These are phyloP conservation scores for Oncorhynchus kisutch DNA, from an alignment of 2,113 vertebrate genomes.

Conservation along the genomic window DNA sequence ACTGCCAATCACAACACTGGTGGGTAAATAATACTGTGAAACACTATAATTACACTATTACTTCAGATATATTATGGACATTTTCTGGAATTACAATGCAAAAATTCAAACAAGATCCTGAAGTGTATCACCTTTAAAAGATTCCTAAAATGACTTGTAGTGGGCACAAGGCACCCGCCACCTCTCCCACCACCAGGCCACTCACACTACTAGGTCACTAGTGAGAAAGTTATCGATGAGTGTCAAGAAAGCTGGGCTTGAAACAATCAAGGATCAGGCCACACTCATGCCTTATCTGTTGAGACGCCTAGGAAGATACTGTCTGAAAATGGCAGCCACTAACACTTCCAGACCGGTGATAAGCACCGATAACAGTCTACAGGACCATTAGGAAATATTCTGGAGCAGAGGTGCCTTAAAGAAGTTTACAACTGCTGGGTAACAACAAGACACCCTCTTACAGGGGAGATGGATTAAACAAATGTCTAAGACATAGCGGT, in stretches of 20 bases:
- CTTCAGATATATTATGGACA: too few relatives aligned
- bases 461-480: too few relatives aligned
- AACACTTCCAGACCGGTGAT: conserved; percentile 11
- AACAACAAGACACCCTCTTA: too few relatives aligned
- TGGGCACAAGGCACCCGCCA: not conserved
- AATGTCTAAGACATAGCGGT: too few relatives aligned
- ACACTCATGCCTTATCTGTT: conserved; percentile 69
- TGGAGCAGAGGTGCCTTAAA: too few relatives aligned
- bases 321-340: conserved; percentile 16
- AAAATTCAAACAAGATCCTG: too few relatives aligned
- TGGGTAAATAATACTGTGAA: too few relatives aligned
- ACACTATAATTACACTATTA: too few relatives aligned
- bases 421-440: too few relatives aligned
- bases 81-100: too few relatives aligned
- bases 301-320: conserved; percentile 39
- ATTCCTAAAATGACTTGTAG: conserved; percentile 13
- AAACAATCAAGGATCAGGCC: conserved; percentile 43
- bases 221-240: conserved; percentile 46
- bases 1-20: too few relatives aligned
- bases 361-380: conserved; percentile 29
- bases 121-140: not conserved
- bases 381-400: not conserved
- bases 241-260: conserved; percentile 55
- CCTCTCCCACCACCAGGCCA: conserved; percentile 3
- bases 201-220: conserved; percentile 16